phyloP scores from a whole-genome alignment of 2,888 invertebrate species.

The Nasonovia ribisnigri region DNA sequence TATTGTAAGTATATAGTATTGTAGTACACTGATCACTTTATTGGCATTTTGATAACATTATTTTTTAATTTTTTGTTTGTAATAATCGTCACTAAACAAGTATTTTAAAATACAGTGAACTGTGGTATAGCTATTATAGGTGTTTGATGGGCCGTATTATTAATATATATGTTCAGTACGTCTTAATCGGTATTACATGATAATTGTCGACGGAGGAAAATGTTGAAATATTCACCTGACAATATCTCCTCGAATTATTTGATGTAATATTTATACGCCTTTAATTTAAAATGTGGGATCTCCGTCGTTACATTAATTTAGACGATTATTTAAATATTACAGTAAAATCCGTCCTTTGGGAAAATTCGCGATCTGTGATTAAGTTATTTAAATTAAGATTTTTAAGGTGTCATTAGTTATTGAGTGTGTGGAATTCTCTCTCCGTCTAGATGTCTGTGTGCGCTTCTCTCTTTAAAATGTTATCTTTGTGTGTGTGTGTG shows the following conservation, averaged over 20 bases:
- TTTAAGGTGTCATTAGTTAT: slow-evolving; percentile 35
- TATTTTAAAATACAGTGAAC: not conserved
- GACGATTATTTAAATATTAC: slow-evolving; percentile 46
- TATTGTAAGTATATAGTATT: no score
- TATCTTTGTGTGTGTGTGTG: not conserved
- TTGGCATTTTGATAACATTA: not conserved
- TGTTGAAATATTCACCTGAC: slow-evolving; percentile 1
- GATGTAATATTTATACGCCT: slow-evolving; percentile 42
- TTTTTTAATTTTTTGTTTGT: not conserved
- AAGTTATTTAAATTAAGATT: slow-evolving; percentile 59
- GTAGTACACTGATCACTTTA: not conserved
- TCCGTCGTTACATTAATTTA: slow-evolving; percentile 50
- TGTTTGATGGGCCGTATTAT: not conserved
- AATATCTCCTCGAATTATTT: slow-evolving; percentile 23
- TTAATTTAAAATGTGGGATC: slow-evolving; percentile 28
- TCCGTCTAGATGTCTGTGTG: not conserved
- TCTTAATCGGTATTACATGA: not conserved
- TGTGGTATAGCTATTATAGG: not conserved
- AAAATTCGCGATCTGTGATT: not conserved
- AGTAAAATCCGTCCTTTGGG: not conserved
- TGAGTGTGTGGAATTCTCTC: not conserved
- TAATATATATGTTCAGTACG: not conserved
- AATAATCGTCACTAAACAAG: not conserved
- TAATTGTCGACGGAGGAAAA: not conserved
- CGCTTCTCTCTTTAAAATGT: not conserved